These are phyloP conservation scores for Frankliniella fusca DNA, from an alignment of 2,888 invertebrate genomes.

Conservation along the genomic window DNA sequence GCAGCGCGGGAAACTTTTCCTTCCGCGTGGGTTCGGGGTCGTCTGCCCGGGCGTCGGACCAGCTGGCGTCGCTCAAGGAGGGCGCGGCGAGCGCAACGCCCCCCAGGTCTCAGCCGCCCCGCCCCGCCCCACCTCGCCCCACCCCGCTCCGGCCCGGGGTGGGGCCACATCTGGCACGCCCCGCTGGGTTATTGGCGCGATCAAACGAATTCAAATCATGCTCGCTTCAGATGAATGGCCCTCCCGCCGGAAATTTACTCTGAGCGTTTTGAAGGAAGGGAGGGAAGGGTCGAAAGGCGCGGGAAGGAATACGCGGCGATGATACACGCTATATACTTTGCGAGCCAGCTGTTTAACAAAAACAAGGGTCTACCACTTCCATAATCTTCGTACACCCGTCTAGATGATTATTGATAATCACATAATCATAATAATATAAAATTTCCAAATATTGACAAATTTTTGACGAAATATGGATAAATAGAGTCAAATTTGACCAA, in stretches of 20 bases:
- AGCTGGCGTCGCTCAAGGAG: background rate
- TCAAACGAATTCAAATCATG: conserved; percentile 26
- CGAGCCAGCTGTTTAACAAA: too few relatives aligned
- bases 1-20: background rate
- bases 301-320: conserved; percentile 1
- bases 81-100: background rate
- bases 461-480: too few relatives aligned
- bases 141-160: background rate
- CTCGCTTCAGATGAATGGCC: conserved; percentile 14
- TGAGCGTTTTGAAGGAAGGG: background rate
- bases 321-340: background rate
- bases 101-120: background rate
- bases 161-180: conserved; percentile 17
- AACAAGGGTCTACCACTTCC: too few relatives aligned
- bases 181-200: conserved; percentile 18
- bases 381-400: too few relatives aligned
- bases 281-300: background rate
- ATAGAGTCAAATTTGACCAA: too few relatives aligned
- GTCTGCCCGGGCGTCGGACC: background rate
- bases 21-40: conserved; percentile 3
- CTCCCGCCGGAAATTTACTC: background rate
- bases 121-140: background rate
- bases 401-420: too few relatives aligned
- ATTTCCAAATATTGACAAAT: too few relatives aligned
- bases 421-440: too few relatives aligned